A percentile compares a stretch with the other conserved stretches of the same genome.
Conservation (phyloP, 2,888 invertebrate species). For the Nomada flava region DNA sequence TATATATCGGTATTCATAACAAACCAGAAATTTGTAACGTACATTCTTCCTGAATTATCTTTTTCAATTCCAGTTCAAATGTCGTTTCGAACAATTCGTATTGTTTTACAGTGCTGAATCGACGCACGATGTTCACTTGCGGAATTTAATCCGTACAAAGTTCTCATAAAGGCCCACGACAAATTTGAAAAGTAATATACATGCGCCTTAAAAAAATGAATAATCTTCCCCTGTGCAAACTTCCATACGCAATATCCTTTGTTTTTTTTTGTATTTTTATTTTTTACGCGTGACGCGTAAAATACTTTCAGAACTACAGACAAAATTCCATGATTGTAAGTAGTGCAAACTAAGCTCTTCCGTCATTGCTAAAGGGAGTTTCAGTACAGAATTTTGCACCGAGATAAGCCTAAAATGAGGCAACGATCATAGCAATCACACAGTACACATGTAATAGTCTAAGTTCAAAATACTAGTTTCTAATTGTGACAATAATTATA, state of each 20-base stretch:
- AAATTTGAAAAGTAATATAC: constrained; percentile 16
- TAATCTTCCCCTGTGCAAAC: constrained; percentile 44
- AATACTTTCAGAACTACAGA: no score
- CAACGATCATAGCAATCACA: constrained; percentile 48
- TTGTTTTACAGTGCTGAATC: background rate
- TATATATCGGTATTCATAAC: background rate
- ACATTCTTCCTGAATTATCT: constrained; percentile 47
- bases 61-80: background rate
- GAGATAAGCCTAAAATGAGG: constrained; percentile 11
- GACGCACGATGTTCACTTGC: background rate
- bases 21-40: background rate
- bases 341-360: background rate
- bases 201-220: constrained; percentile 30
- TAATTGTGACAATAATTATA: constrained; percentile 58
- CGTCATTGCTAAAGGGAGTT: background rate
- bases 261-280: background rate
- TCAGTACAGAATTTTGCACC: constrained; percentile 47
- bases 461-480: constrained; percentile 35
- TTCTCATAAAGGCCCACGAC: constrained; percentile 20
- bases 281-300: background rate
- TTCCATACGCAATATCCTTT: constrained; percentile 3
- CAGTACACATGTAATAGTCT: constrained; percentile 48
- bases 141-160: background rate
- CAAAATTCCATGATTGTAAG: background rate
- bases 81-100: background rate